Evolutionary conservation across 2,113 vertebrate species (phyloP), one percentile per base, ranked within the genome.

Genomic region (Cynopterus brachyotis): DNA sequence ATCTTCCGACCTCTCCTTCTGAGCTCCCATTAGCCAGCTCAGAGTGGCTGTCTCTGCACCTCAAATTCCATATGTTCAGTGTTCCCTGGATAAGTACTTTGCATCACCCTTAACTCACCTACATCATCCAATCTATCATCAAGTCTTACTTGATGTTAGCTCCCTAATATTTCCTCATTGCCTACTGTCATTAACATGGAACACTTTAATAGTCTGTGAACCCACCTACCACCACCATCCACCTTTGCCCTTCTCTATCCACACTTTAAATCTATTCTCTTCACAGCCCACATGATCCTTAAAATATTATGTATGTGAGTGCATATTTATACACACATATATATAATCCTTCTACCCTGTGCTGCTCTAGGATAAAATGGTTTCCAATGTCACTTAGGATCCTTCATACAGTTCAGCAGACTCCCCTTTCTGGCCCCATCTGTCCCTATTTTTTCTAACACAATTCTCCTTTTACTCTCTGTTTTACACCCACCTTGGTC

Each of bases 401-500:
- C 28, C 50, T 80, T 45, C 37, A 12, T 5, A 32, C 0, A 9
- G 30, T 59, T 78, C 37, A 32, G 11, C 1, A 57, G 22, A 83
- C 17, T 81, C 37, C n/a, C 19, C 22, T 37, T 17, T 67, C 47
- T 59, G 20, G 24, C 3, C 1, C 20, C 10, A 15, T 6, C 26
- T 20, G 1, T 12, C 32, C 80, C 73, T 8, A 30, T 10, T 24
- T 57, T 76, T 84, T 32, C 30, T 57, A 94, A 70, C 30, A 47
- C 16, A 59, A 22, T 3, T 35, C 32, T 19, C 12, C 24, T 50
- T 42, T 32, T 50, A 57, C 9, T 59, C 45, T 80, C 32, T 89
- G 64, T 11, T n/a, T n/a, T 9, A 37, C 2, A 62, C 35, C 47
- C 8, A 45, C 5, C 0, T 4, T 15, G 22, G 2, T 10, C n/a